Evolutionary conservation across 2,113 vertebrate species (phyloP), one percentile per base, ranked within the genome.

Genomic region (Mobula birostris): DNA sequence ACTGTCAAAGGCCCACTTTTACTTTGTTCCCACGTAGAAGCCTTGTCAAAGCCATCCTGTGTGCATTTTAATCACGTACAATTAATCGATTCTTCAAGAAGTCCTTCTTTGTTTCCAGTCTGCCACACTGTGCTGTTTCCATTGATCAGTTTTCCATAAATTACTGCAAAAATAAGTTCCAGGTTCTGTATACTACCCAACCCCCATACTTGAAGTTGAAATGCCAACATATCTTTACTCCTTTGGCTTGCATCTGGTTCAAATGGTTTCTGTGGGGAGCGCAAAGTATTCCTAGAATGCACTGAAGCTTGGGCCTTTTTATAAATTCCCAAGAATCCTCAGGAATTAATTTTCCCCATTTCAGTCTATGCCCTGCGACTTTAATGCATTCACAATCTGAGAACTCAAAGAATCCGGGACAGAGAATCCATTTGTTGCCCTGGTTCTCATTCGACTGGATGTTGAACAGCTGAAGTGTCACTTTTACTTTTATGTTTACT

Each of bases 121-220:
- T 63, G 56, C 63, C 27, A 24, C 83, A n/a, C 58, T 63, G 61
- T 87, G 9, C 36, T 56, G 1, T 82, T 7, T 61, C 58, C 82
- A 61, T 85, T 61, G 56, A 85, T 85, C 56, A n/a, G 85, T 88
- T 32, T 83, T 88, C 58, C 85, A 88, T 88, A 66, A 88, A 32
- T 32, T 66, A 61, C 56, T 88, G 85, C 58, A 63, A 63, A 88
- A 63, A 88, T 14, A 88, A 63, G 12, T n/a, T 61, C 27, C 83
- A 2, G 29, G 56, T n/a, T 87, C 80, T 7, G 80, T 7, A 83
- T 27, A 74, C 72, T 5, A 74, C 72, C 19, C 72, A 74, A 74
- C 19, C 72, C 19, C 15, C 72, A 74, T 19, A 19, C 21, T 19
- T 29, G 27, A 63, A 66, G 27, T 88, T 32, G 29, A 88, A 29